These are phyloP conservation scores for Eptatretus atami DNA, from an alignment of 2,797 vertebrate species.

Conservation along the genomic window DNA sequence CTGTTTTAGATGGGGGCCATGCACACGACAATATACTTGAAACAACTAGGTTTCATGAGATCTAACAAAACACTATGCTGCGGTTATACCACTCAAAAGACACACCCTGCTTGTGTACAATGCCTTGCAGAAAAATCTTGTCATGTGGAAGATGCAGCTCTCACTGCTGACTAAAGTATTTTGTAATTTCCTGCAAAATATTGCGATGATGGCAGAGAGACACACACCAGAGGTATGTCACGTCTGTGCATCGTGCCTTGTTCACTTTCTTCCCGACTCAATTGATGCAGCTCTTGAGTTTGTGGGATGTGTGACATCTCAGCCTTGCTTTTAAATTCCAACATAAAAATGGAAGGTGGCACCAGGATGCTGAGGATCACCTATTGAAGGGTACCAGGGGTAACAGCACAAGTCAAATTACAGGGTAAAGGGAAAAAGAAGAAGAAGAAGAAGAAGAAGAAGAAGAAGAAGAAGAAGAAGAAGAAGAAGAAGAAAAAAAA, in stretches of 20 bases:
- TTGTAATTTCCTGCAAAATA: too few relatives aligned
- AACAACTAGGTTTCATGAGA: too few relatives aligned
- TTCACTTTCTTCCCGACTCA: conserved; percentile 19
- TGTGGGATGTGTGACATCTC: conserved; percentile 95
- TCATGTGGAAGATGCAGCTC: too few relatives aligned
- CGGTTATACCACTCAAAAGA: too few relatives aligned
- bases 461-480: too few relatives aligned
- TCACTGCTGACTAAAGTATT: too few relatives aligned
- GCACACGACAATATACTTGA: too few relatives aligned
- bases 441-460: too few relatives aligned
- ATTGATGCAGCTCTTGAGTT: conserved; percentile 37
- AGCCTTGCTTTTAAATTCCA: conserved; percentile 88
- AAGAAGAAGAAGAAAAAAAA: not conserved
- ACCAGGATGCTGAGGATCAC: conserved; percentile 61
- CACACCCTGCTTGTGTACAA: too few relatives aligned
- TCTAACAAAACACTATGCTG: too few relatives aligned
- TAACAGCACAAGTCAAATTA: conserved; percentile 4
- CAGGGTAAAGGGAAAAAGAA: not conserved
- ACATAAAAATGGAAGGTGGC: conserved; percentile 42
- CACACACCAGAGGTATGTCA: conserved; percentile 62
- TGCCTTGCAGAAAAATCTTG: too few relatives aligned
- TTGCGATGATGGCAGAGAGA: not conserved
- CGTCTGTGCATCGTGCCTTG: conserved; percentile 21
- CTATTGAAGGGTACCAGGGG: conserved; percentile 16
- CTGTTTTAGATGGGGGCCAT: too few relatives aligned